These are phyloP conservation scores for Apis florea DNA, from an alignment of 1,140 invertebrate genomes.

Conservation along the genomic window DNA sequence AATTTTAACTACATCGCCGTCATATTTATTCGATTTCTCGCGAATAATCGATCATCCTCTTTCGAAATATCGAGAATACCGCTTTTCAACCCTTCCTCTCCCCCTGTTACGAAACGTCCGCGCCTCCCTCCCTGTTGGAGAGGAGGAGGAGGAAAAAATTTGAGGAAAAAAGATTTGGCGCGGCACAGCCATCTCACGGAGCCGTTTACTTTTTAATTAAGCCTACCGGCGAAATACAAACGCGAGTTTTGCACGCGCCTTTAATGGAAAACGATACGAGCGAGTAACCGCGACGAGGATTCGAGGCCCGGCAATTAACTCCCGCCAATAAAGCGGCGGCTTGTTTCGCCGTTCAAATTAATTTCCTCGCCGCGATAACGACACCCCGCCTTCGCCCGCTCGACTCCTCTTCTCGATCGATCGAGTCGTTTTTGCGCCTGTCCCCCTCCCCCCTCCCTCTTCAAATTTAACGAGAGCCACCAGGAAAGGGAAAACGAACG, in stretches of 20 bases:
- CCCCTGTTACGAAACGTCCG: no score
- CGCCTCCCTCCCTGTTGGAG: no score
- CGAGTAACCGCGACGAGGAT: neutral
- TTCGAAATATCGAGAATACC: no score
- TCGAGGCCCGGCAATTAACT: slow-evolving; percentile 52
- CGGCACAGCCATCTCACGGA: neutral
- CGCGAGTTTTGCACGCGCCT: slow-evolving; percentile 43
- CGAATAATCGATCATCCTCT: no score
- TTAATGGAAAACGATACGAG: slow-evolving; percentile 45
- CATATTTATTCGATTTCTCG: no score
- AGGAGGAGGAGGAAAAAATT: neutral
- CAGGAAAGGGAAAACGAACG: fast-evolving
- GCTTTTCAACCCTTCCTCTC: no score
- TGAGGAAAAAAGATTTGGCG: neutral
- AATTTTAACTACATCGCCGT: no score
- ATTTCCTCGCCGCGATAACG: slow-evolving; percentile 58
- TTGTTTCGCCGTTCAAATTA: slow-evolving; percentile 58
- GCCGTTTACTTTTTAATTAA: slow-evolving; percentile 43
- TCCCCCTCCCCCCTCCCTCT: neutral
- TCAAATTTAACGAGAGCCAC: slow-evolving; percentile 23
- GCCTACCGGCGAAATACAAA: slow-evolving; percentile 31
- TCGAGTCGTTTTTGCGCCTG: slow-evolving; percentile 20
- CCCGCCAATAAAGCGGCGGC: slow-evolving; percentile 52
- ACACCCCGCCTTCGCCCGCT: slow-evolving; percentile 35
- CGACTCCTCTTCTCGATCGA: slow-evolving; percentile 36